These are phyloP conservation scores for Gymnorhina tibicen DNA, from an alignment of 2,113 vertebrate genomes.

Conservation along the genomic window DNA sequence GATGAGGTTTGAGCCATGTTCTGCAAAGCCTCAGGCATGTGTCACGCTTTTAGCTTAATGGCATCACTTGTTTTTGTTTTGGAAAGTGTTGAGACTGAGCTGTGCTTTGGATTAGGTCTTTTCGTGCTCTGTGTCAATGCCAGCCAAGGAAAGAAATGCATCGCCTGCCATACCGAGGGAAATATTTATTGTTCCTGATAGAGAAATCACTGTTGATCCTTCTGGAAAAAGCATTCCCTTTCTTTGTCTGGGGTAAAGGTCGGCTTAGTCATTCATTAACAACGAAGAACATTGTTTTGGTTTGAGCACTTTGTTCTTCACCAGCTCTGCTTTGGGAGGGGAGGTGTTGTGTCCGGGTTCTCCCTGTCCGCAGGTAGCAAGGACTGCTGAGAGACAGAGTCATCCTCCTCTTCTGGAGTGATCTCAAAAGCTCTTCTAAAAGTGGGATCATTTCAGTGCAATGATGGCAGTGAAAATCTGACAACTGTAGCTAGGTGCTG, in stretches of 20 bases:
- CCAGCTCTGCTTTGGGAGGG: fast-evolving
- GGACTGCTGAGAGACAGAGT: fast-evolving
- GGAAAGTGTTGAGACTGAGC: neutral
- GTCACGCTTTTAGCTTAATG: neutral
- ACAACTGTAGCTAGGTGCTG: neutral
- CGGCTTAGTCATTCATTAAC: conserved; percentile 19
- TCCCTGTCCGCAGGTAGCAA: neutral
- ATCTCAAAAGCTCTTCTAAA: neutral
- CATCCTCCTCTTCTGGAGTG: neutral
- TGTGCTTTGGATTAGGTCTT: neutral
- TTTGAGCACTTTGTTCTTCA: neutral
- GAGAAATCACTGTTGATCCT: neutral
- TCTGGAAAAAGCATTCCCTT: neutral
- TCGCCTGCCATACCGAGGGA: neutral
- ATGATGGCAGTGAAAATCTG: neutral
- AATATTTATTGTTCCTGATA: neutral
- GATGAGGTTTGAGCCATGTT: neutral
- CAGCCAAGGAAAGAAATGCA: neutral
- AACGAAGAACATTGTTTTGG: neutral
- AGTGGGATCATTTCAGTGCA: neutral
- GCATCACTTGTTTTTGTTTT: neutral
- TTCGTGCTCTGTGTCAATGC: neutral
- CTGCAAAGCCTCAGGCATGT: conserved; percentile 6
- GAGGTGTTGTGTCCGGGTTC: neutral
- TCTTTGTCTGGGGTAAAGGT: conserved; percentile 24